These are phyloP conservation scores for Drosophila crucigera DNA, from an alignment of 2,888 invertebrate genomes.

Conservation along the genomic window DNA sequence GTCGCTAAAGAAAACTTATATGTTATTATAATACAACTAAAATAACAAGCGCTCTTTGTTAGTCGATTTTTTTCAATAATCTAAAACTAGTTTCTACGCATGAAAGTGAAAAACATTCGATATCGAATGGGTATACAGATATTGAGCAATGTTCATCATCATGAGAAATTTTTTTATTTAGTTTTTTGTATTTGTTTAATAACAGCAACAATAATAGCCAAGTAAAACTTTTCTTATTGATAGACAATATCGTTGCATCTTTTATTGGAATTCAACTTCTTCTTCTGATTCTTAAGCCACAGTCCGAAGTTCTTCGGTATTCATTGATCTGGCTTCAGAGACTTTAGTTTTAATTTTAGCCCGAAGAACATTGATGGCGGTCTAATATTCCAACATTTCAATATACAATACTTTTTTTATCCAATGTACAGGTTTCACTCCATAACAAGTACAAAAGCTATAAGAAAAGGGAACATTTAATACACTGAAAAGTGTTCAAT, in stretches of 20 bases:
- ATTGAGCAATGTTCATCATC: background rate
- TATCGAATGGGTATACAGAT: background rate
- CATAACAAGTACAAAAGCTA: background rate
- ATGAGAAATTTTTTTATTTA: too few species aligned
- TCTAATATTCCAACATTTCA: background rate
- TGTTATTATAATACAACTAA: background rate
- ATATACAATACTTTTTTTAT: background rate
- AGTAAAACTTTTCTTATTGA: too few species aligned
- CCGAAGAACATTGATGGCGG: background rate
- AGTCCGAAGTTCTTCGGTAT: background rate
- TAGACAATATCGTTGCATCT: too few species aligned
- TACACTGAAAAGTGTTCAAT: accelerated
- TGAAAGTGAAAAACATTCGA: background rate
- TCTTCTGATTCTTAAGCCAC: too few species aligned
- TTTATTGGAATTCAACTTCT: too few species aligned
- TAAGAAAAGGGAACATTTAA: background rate
- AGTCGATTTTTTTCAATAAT: background rate
- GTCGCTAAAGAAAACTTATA: too few species aligned
- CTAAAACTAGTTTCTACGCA: background rate
- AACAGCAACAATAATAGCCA: too few species aligned
- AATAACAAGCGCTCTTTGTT: background rate
- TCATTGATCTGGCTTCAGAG: background rate
- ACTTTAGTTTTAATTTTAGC: background rate
- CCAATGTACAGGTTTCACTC: background rate
- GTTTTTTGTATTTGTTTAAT: too few species aligned